Conservation (phyloP, 2,888 invertebrate genomes). For the Chrysolina oricalcia region DNA sequence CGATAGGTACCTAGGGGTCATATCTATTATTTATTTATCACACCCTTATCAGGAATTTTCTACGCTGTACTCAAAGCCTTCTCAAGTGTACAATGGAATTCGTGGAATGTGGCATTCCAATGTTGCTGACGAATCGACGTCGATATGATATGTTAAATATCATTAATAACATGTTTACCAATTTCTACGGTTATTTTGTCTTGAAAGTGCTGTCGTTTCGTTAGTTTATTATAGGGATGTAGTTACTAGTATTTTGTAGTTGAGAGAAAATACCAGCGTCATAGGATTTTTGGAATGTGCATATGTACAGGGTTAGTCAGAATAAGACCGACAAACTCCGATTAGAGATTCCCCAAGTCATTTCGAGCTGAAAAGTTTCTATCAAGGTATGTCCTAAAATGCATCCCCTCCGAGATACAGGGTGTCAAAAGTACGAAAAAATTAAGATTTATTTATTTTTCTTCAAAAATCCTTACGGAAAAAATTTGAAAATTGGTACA, state of each 20-base stretch:
- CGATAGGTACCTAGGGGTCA: neutral
- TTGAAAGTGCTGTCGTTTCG: neutral
- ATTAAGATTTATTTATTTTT: too few species aligned
- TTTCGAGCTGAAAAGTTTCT: too few species aligned
- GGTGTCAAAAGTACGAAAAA: too few species aligned
- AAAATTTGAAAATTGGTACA: too few species aligned
- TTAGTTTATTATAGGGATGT: neutral
- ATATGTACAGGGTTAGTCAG: too few species aligned
- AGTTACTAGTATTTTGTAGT: neutral
- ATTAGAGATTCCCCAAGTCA: too few species aligned
- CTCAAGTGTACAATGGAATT: neutral
- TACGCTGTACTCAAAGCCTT: neutral
- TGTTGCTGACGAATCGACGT: neutral
- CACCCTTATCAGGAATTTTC: constrained; percentile 23
- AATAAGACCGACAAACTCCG: too few species aligned
- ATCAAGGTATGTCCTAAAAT: too few species aligned
- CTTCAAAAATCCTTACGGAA: too few species aligned
- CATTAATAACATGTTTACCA: neutral
- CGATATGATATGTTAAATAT: neutral
- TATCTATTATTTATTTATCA: neutral
- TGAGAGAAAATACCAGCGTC: too few species aligned
- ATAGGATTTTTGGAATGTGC: too few species aligned
- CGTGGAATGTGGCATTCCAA: constrained; percentile 19
- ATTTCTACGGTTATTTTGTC: neutral
- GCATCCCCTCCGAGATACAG: too few species aligned